Conservation (phyloP, 2,888 invertebrate genomes). For the Tholera decimalis region DNA sequence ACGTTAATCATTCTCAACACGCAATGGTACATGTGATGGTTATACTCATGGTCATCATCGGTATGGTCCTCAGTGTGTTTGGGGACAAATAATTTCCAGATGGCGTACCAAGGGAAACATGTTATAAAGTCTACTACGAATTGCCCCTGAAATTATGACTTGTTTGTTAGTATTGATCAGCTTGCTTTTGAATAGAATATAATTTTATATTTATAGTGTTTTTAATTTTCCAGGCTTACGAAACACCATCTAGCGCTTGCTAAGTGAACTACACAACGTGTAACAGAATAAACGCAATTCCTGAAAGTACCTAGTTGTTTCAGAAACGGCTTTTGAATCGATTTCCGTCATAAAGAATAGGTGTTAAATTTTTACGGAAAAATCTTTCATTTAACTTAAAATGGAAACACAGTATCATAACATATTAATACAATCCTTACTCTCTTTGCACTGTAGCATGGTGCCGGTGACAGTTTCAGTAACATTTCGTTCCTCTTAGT, state of each 20-base stretch:
- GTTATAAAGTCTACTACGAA: constrained; percentile 86
- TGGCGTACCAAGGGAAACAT: constrained; percentile 87
- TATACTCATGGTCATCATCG: constrained; percentile 73
- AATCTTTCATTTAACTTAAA: no score
- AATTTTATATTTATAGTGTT: no score
- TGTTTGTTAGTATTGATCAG: not conserved
- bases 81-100: constrained; percentile 79
- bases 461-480: no score
- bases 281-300: no score
- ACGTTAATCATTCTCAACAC: constrained; percentile 82
- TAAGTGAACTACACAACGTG: constrained; percentile 3
- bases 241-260: not conserved
- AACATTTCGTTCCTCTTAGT: no score
- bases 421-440: no score
- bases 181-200: not conserved
- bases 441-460: no score
- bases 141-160: constrained; percentile 75
- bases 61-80: constrained; percentile 82
- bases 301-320: no score
- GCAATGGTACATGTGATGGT: constrained; percentile 82
- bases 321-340: no score
- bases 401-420: no score
- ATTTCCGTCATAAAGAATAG: no score
- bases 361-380: no score
- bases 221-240: not conserved